Percentiles rank a stretch among this genome's conserved stretches.
Evolutionary conservation across 2,888 invertebrate species (phyloP).

Genomic region (Drosophila anomelani): DNA sequence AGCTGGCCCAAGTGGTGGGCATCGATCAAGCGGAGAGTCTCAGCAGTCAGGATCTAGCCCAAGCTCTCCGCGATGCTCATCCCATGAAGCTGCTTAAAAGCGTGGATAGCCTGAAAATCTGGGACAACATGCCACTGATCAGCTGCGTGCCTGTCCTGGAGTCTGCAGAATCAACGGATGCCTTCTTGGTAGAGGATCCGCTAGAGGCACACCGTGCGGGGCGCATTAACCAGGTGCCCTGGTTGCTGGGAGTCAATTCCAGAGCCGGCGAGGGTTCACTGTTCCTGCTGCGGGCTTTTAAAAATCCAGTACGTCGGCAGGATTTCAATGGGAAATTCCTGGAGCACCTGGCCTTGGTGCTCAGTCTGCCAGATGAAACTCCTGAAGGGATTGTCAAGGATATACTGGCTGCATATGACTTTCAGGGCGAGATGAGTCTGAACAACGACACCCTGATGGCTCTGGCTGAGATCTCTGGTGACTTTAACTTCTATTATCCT

Average conservation of each 20-base stretch:
- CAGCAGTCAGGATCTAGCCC: constrained; percentile 74
- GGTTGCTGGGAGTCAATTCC: constrained; percentile 83
- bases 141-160: constrained; percentile 84
- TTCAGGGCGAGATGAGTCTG: constrained; percentile 44
- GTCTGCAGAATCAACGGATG: constrained; percentile 67
- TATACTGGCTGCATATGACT: constrained; percentile 54
- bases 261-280: constrained; percentile 85
- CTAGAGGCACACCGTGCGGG: constrained; percentile 80
- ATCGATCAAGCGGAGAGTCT: constrained; percentile 70
- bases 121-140: constrained; percentile 84
- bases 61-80: constrained; percentile 82
- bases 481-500: constrained; percentile 84
- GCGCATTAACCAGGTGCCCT: constrained; percentile 82
- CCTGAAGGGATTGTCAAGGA: constrained; percentile 18
- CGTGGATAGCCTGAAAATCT: constrained; percentile 84
- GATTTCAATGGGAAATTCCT: constrained; percentile 75
- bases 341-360: constrained; percentile 48
- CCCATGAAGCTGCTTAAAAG: constrained; percentile 80
- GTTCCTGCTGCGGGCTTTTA: constrained; percentile 69
- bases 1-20: constrained; percentile 81
- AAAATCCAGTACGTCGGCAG: constrained; percentile 44
- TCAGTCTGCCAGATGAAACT: constrained; percentile 50
- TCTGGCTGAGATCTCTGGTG: constrained; percentile 82
- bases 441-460: constrained; percentile 58
- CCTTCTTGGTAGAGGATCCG: constrained; percentile 85